A percentile compares a stretch with the other conserved stretches of the same genome.
These are phyloP conservation scores for Hirtodrosophila duncani DNA, from an alignment of 2,888 invertebrate species.

Conservation along the genomic window DNA sequence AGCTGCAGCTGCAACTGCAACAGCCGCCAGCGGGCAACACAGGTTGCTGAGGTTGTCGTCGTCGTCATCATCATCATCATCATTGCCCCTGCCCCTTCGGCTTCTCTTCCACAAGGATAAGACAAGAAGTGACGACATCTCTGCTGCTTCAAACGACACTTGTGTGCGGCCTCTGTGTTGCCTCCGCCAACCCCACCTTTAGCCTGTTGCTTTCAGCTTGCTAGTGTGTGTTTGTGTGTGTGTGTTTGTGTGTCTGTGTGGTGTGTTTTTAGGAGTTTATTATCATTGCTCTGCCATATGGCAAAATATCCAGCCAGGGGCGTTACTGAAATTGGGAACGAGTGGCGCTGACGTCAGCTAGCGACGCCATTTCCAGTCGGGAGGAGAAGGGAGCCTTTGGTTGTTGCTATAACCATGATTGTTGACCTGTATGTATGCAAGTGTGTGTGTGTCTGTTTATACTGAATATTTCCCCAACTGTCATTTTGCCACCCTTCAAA, in stretches of 20 bases:
- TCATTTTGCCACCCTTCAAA: neutral
- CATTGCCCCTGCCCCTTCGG: too few species aligned
- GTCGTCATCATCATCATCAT: too few species aligned
- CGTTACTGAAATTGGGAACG: neutral
- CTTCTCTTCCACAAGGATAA: too few species aligned
- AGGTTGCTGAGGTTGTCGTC: too few species aligned
- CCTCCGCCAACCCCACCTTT: conserved; percentile 1
- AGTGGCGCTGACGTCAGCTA: conserved; percentile 48
- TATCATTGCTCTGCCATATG: conserved; percentile 74
- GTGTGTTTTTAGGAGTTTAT: conserved; percentile 74
- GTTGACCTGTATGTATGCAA: conserved; percentile 33
- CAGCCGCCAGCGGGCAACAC: too few species aligned
- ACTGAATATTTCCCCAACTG: conserved; percentile 6
- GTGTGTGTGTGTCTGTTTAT: conserved; percentile 23
- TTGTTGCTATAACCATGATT: conserved; percentile 46
- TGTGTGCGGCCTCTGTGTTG: conserved; percentile 11
- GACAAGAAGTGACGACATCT: conserved; percentile 43
- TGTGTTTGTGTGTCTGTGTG: conserved; percentile 40
- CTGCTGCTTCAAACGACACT: neutral
- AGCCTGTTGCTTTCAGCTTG: neutral
- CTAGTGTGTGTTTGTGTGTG: conserved; percentile 25
- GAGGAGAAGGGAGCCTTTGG: too few species aligned
- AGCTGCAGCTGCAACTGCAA: conserved; percentile 13
- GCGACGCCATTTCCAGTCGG: conserved; percentile 8
- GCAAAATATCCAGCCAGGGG: conserved; percentile 51